Base-by-base conservation (phyloP, 2,113 vertebrate species). In the Ochotona princeps region DNA sequence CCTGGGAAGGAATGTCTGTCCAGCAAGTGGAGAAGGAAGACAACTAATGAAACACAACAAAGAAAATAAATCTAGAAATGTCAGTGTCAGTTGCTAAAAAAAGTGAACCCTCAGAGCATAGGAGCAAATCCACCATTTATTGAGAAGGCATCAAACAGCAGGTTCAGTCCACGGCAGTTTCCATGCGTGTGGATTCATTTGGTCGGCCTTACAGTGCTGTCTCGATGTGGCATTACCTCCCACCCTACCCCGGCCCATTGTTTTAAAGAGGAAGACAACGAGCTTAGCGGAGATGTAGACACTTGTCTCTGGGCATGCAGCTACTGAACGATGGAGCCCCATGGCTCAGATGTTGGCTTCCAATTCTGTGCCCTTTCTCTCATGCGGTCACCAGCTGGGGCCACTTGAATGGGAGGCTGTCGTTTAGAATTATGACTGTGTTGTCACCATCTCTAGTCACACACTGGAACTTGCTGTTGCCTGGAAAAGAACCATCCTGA, bases 171-270 rank as follows among this genome's bases (percentile, higher is more conserved):
- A 3, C 0, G 4, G 49, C 23, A 1, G 51, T 88, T 91, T 38
- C 25, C 1, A 11, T 0, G 0, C 0, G 0, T 69, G 61, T 20
- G 15, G 47, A 23, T 11, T 76, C 18, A 7, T 8, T 12, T 5
- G 2, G 4, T 49, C 67, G 67, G 72, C 7, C 26, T 21, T 51
- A 51, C 5, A 18, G 9, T 5, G 1, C 23, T 14, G 11, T 4
- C 38, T 6, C 44, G 30, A 57, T 20, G n/a, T 25, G 25, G 12
- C 9, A 3, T 17, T 17, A 14, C 21, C 18, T 5, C 3, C 83
- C 32, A 44, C 38, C 38, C 38, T 6, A 44, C 38, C 38, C 38
- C 6, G 38, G 38, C 38, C 38, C 38, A 44, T n/a, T 38, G 35
- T 65, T 91, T 90, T 65, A 65, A 83, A 89, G 63, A 74, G 25